These are phyloP conservation scores for Mormyrus iriodes DNA, from an alignment of 2,113 vertebrate species.

Conservation along the genomic window DNA sequence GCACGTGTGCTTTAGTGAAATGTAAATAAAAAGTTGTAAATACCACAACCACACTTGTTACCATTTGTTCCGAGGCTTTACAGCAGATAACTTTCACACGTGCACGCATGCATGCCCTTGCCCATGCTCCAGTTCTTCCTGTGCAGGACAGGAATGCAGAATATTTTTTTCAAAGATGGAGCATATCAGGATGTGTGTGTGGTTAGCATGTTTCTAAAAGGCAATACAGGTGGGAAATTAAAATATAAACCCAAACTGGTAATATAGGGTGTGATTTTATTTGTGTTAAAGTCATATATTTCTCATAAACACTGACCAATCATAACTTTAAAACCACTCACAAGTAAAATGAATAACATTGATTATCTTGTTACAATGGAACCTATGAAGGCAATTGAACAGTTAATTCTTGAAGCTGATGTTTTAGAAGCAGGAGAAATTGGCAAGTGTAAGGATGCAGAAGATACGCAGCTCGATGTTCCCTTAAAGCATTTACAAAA, in stretches of 20 bases:
- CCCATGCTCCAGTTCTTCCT: not conserved
- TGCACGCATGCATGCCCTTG: not conserved
- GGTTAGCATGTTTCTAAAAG: not conserved
- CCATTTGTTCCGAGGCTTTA: not conserved
- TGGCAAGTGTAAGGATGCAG: not conserved
- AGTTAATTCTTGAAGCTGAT: not conserved
- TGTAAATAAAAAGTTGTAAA: not conserved
- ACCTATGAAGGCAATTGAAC: not conserved
- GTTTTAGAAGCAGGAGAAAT: not conserved
- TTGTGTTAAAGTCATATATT: not conserved
- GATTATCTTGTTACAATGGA: not conserved
- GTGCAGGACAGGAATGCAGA: not conserved
- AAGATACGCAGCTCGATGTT: too few relatives aligned
- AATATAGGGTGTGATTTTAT: not conserved
- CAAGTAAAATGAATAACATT: not conserved
- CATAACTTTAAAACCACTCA: not conserved
- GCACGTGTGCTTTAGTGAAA: not conserved
- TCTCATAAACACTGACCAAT: not conserved
- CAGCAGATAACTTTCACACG: not conserved
- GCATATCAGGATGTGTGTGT: not conserved
- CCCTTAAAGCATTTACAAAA: too few relatives aligned
- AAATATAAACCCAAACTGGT: not conserved
- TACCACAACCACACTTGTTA: not conserved
- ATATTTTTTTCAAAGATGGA: not conserved
- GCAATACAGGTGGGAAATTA: not conserved